These are phyloP conservation scores for Bombus ignitus DNA, from an alignment of 1,140 invertebrate genomes.

Conservation along the genomic window DNA sequence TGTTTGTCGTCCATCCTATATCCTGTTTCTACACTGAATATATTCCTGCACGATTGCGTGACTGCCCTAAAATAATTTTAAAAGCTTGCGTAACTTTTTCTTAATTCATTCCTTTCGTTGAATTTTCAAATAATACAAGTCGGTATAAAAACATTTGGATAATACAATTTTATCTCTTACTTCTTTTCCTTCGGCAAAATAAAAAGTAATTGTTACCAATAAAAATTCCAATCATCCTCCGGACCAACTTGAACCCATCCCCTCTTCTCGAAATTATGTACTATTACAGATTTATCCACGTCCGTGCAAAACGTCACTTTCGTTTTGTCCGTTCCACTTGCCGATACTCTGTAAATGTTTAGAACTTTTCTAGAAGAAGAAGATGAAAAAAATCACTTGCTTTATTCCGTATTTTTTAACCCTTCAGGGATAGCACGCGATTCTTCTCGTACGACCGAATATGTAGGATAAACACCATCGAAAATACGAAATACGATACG, in stretches of 20 bases:
- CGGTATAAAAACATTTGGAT: background rate
- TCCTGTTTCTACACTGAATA: slow-evolving; percentile 96
- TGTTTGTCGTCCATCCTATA: slow-evolving; percentile 96
- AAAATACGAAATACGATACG: too few relatives aligned
- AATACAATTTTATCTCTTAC: background rate
- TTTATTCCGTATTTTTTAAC: background rate
- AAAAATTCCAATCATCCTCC: slow-evolving; percentile 98
- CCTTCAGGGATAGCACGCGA: too few relatives aligned
- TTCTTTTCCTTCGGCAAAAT: background rate
- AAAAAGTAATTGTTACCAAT: slow-evolving; percentile 86
- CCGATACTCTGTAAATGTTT: slow-evolving; percentile 68
- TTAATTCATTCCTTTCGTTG: too few relatives aligned
- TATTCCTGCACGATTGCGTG: slow-evolving; percentile 93
- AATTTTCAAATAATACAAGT: too few relatives aligned
- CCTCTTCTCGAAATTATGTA: slow-evolving; percentile 96
- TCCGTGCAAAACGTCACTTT: slow-evolving; percentile 94
- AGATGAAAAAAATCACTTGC: background rate
- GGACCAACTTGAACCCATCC: slow-evolving; percentile 95
- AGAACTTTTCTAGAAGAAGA: slow-evolving; percentile 4
- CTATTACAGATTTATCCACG: slow-evolving; percentile 96
- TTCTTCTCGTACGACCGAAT: too few relatives aligned
- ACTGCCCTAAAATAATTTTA: slow-evolving; percentile 86
- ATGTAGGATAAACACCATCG: too few relatives aligned
- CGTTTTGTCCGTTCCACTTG: slow-evolving; percentile 78
- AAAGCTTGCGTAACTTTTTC: background rate